These are phyloP conservation scores for Drosophila maculinotata DNA, from an alignment of 2,888 invertebrate genomes.

Conservation along the genomic window DNA sequence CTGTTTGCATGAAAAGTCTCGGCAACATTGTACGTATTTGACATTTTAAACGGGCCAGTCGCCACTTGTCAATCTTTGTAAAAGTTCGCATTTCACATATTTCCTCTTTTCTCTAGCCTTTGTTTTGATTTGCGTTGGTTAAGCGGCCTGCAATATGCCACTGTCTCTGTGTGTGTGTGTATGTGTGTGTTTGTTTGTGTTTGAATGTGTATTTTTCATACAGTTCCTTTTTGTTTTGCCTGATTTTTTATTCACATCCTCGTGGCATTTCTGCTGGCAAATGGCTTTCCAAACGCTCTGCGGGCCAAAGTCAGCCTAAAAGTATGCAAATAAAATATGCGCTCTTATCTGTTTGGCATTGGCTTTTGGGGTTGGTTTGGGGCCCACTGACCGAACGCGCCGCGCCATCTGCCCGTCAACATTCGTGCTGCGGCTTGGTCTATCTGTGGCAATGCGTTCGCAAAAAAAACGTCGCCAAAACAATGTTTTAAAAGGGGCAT, in stretches of 20 bases:
- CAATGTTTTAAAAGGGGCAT: slow-evolving; percentile 72
- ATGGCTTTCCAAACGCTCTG: slow-evolving; percentile 68
- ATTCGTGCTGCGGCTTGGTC: slow-evolving; percentile 29
- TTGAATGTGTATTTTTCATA: slow-evolving; percentile 17
- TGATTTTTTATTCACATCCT: slow-evolving; percentile 43
- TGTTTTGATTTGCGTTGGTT: slow-evolving; percentile 60
- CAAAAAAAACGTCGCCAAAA: slow-evolving; percentile 55
- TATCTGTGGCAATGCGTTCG: slow-evolving; percentile 9
- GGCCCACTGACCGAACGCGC: slow-evolving; percentile 35
- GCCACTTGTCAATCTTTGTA: slow-evolving; percentile 79
- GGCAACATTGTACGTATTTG: slow-evolving; percentile 77
- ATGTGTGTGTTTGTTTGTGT: slow-evolving; percentile 15
- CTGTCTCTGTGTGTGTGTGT: slow-evolving; percentile 8
- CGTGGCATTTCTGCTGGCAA: slow-evolving; percentile 65
- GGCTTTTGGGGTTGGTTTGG: slow-evolving; percentile 67
- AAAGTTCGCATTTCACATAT: slow-evolving; percentile 76
- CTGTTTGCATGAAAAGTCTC: slow-evolving; percentile 70
- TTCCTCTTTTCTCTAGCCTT: slow-evolving; percentile 57
- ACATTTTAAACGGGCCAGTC: slow-evolving; percentile 79
- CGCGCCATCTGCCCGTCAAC: slow-evolving; percentile 38
- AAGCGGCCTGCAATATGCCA: slow-evolving; percentile 37
- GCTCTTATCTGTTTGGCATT: slow-evolving; percentile 78
- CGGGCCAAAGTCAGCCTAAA: slow-evolving; percentile 71
- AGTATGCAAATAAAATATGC: slow-evolving; percentile 80
- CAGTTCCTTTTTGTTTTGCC: slow-evolving; percentile 26